Conservation (phyloP, 2,888 invertebrate genomes). For the Tetheella fluctuosa region DNA sequence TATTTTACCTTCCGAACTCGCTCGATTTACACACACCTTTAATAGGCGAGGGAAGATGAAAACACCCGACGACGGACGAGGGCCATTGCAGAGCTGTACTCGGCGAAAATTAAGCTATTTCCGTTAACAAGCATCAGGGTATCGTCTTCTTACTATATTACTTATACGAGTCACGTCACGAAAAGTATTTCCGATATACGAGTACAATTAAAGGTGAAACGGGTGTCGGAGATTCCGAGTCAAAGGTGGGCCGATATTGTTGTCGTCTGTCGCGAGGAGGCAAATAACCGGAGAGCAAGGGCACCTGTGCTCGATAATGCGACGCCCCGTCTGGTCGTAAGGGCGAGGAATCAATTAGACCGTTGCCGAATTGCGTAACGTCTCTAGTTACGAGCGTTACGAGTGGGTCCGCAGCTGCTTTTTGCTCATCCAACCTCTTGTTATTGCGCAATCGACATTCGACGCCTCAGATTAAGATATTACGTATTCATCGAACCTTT, state of each 20-base stretch:
- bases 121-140: slow-evolving; percentile 43
- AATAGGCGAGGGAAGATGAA: slow-evolving; percentile 45
- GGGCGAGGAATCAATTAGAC: slow-evolving; percentile 83
- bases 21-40: slow-evolving; percentile 74
- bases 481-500: slow-evolving; percentile 71
- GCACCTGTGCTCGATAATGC: slow-evolving; percentile 82
- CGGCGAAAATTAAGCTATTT: slow-evolving; percentile 75
- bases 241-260: slow-evolving; percentile 68
- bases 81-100: slow-evolving; percentile 50
- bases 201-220: slow-evolving; percentile 75
- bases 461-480: slow-evolving; percentile 76
- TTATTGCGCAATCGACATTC: slow-evolving; percentile 79
- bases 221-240: slow-evolving; percentile 64
- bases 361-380: slow-evolving; percentile 80
- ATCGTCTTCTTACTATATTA: slow-evolving; percentile 69
- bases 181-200: slow-evolving; percentile 76
- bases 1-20: slow-evolving; percentile 72
- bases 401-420: slow-evolving; percentile 78
- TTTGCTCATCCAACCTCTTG: slow-evolving; percentile 80
- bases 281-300: slow-evolving; percentile 69
- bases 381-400: slow-evolving; percentile 79
- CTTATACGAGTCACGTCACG: slow-evolving; percentile 72
- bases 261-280: slow-evolving; percentile 68
- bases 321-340: slow-evolving; percentile 79
- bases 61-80: slow-evolving; percentile 50